A percentile compares a stretch with the other conserved stretches of the same genome.
Conservation (phyloP, 2,797 vertebrate genomes). For the Malurus splendens region DNA sequence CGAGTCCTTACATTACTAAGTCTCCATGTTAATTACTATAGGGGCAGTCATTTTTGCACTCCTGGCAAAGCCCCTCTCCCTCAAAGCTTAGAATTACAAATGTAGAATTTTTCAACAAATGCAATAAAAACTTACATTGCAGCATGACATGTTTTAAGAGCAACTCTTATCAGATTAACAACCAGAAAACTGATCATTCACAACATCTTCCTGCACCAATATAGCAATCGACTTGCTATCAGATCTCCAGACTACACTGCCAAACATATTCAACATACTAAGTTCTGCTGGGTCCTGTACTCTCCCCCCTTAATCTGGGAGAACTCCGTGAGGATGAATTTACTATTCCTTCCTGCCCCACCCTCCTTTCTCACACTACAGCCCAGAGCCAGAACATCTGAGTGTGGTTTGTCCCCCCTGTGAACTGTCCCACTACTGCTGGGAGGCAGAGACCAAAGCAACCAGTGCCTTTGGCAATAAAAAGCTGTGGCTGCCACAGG, state of each 20-base stretch:
- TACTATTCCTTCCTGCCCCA: not conserved
- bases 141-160: not conserved
- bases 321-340: too few relatives aligned
- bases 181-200: not conserved
- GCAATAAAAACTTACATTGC: not conserved
- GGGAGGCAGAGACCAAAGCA: not conserved
- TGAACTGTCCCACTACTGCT: not conserved
- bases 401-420: not conserved
- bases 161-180: not conserved
- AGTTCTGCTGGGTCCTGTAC: not conserved
- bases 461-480: not conserved
- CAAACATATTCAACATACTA: not conserved
- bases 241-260: not conserved
- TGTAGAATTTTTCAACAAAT: not conserved
- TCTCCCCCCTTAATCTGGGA: not conserved
- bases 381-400: not conserved
- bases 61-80: not conserved
- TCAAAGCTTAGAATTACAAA: not conserved
- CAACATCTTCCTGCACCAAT: not conserved
- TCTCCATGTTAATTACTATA: not conserved
- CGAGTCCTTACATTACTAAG: not conserved
- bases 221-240: fast-evolving
- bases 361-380: not conserved
- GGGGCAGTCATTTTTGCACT: not conserved
- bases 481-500: not conserved